A percentile compares a stretch with the other conserved stretches of the same genome.
These are phyloP conservation scores for Rhinolophus sinicus DNA, from an alignment of 2,113 vertebrate genomes.

Conservation along the genomic window DNA sequence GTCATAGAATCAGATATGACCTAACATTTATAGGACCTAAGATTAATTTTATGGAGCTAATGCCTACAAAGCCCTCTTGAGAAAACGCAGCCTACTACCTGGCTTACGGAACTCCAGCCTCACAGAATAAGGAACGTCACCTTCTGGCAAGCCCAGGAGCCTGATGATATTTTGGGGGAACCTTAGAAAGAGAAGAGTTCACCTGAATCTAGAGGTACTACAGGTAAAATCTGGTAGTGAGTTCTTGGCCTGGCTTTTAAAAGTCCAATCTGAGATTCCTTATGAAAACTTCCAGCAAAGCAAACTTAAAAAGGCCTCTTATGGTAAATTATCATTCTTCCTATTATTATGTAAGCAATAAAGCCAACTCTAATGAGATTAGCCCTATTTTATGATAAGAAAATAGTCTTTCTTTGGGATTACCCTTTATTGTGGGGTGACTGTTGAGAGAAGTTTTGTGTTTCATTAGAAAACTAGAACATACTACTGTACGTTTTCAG, in stretches of 20 bases:
- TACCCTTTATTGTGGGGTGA: background rate
- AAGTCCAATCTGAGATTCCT: background rate
- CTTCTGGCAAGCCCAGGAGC: background rate
- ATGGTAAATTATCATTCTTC: background rate
- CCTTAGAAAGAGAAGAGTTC: background rate
- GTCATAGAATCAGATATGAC: background rate
- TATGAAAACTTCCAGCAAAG: background rate
- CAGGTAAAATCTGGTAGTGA: background rate
- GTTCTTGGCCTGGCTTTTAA: background rate
- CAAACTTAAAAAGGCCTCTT: background rate
- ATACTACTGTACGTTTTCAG: background rate
- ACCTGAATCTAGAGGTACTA: background rate
- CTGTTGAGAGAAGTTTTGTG: background rate
- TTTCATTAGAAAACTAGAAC: background rate
- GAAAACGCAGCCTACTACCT: background rate
- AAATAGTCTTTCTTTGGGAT: background rate
- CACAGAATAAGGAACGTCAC: background rate
- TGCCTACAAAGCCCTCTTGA: background rate
- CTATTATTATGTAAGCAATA: background rate
- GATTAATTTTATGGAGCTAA: background rate
- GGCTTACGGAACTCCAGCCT: background rate
- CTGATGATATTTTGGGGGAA: background rate
- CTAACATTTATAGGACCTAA: background rate
- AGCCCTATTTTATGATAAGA: background rate
- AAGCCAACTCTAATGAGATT: background rate